Conservation (phyloP, 2,113 vertebrate genomes). For the Sitta europaea region DNA sequence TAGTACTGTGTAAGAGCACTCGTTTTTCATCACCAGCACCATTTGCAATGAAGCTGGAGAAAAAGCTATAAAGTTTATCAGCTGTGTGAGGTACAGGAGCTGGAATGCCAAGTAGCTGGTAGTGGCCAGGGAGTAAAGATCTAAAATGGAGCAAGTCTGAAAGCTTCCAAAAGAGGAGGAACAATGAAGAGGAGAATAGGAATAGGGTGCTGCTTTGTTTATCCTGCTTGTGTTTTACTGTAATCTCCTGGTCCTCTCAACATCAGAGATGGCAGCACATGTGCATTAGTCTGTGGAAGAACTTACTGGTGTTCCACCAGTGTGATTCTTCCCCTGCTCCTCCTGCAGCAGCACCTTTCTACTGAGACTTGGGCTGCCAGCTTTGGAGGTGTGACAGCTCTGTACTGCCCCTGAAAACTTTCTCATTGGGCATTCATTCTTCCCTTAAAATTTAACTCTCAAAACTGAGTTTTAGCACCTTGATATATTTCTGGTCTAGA, state of each 20-base stretch:
- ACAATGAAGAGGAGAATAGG: rapidly evolving
- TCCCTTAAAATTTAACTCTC: background rate
- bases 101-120: background rate
- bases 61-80: background rate
- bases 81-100: background rate
- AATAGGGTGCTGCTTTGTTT: background rate
- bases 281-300: background rate
- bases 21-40: background rate
- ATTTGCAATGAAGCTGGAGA: background rate
- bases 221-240: background rate
- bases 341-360: background rate
- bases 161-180: background rate
- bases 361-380: background rate
- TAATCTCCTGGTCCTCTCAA: background rate
- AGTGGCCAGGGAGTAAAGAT: background rate
- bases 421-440: background rate
- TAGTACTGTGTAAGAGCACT: background rate
- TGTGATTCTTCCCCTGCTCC: rapidly evolving
- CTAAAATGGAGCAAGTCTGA: background rate
- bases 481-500: background rate
- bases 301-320: rapidly evolving
- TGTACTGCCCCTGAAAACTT: background rate
- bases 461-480: background rate
- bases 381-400: background rate
- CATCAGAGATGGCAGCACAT: rapidly evolving